These are phyloP conservation scores for Coregonus suidteri DNA, from an alignment of 2,797 vertebrate genomes.

Conservation along the genomic window DNA sequence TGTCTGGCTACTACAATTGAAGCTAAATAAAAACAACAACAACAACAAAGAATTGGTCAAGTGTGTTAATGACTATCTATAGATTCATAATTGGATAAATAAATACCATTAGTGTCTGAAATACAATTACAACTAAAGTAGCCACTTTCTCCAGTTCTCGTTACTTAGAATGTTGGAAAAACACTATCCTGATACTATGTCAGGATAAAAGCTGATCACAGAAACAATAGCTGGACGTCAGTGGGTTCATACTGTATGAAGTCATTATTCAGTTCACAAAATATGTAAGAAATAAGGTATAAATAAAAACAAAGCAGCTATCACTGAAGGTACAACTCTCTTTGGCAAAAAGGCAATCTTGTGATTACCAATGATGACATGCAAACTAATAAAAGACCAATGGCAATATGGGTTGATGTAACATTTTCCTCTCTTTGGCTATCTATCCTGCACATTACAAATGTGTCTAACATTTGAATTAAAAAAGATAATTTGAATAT, in stretches of 20 bases:
- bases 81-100: constrained; percentile 11
- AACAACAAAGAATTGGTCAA: neutral
- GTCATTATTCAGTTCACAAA: neutral
- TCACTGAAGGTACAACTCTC: neutral
- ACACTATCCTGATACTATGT: neutral
- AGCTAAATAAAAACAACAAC: neutral
- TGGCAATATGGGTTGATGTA: neutral
- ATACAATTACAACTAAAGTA: constrained; percentile 1
- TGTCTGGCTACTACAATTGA: neutral
- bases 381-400: neutral
- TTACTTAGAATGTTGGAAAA: neutral
- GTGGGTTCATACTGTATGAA: neutral
- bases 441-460: neutral
- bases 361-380: neutral
- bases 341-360: neutral
- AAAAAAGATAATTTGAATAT: neutral
- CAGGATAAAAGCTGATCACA: neutral
- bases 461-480: neutral
- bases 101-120: constrained; percentile 18
- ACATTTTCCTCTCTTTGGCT: neutral
- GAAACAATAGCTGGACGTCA: neutral
- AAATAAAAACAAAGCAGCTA: constrained; percentile 12
- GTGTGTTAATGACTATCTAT: constrained; percentile 11
- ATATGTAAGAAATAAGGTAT: neutral
- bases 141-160: neutral